These are phyloP conservation scores for Volucella inanis DNA, from an alignment of 2,888 invertebrate genomes.

Conservation along the genomic window DNA sequence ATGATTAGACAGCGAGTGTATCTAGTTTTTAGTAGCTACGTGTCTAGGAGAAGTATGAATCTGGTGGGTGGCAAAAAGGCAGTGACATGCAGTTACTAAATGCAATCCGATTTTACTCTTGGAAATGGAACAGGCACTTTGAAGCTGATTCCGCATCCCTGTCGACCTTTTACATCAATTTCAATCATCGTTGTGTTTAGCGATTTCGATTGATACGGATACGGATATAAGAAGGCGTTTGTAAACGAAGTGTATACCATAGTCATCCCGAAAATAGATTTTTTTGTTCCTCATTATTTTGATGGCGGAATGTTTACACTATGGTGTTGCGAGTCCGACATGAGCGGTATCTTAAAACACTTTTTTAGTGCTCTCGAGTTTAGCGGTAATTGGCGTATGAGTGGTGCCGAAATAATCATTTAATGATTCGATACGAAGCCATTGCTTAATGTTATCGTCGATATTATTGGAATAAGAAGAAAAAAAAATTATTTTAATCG, in stretches of 20 bases:
- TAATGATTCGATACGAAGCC: slow-evolving; percentile 27
- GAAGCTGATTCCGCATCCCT: neutral
- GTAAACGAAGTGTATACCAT: slow-evolving; percentile 53
- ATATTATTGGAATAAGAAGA: no score
- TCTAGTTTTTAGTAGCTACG: neutral
- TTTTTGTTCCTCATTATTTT: neutral
- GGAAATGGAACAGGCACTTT: neutral
- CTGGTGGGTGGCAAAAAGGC: neutral
- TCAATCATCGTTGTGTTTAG: slow-evolving; percentile 48
- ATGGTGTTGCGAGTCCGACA: no score
- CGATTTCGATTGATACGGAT: slow-evolving; percentile 25
- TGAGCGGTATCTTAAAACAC: slow-evolving; percentile 23
- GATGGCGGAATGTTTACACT: slow-evolving; percentile 48
- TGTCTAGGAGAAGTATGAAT: neutral
- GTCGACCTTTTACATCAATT: slow-evolving; percentile 45
- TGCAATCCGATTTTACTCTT: neutral
- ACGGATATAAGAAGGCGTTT: neutral
- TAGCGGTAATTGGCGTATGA: slow-evolving; percentile 23
- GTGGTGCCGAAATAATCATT: slow-evolving; percentile 32
- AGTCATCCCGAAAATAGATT: slow-evolving; percentile 50
- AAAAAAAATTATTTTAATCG: no score
- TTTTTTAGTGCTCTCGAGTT: slow-evolving; percentile 58
- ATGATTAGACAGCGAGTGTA: slow-evolving; percentile 33
- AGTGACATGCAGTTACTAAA: neutral
- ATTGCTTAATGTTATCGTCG: neutral